A percentile compares a stretch with the other conserved stretches of the same genome.
phyloP scores from a whole-genome alignment of 2,888 invertebrate genomes.

The Dynastes grantii region DNA sequence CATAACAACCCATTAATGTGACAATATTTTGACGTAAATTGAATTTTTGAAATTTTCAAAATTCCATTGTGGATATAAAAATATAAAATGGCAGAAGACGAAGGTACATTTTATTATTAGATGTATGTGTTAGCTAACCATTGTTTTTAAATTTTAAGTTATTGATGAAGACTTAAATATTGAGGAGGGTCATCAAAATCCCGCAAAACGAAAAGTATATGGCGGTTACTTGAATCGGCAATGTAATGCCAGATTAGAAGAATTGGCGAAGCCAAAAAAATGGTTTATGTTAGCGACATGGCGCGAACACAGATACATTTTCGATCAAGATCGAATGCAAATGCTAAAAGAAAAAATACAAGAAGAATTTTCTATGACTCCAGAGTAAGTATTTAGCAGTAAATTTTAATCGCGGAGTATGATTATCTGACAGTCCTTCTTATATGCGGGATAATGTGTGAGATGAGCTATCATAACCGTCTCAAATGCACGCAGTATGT shows the following conservation, averaged over 20 bases:
- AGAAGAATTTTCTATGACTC: slow-evolving; percentile 68
- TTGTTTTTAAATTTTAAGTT: slow-evolving; percentile 5
- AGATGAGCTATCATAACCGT: too few species aligned
- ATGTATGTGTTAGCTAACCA: neutral
- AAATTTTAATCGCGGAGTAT: too few species aligned
- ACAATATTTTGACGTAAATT: slow-evolving; percentile 31
- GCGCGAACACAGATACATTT: slow-evolving; percentile 72
- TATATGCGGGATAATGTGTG: too few species aligned
- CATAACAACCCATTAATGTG: neutral
- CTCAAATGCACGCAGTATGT: too few species aligned
- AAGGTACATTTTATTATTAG: slow-evolving; percentile 17
- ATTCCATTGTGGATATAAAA: slow-evolving; percentile 3
- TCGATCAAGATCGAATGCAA: slow-evolving; percentile 72
- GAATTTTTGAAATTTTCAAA: slow-evolving; percentile 6
- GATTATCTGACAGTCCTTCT: too few species aligned
- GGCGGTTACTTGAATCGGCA: slow-evolving; percentile 43
- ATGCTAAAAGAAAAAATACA: slow-evolving; percentile 74
- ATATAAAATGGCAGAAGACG: slow-evolving; percentile 45
- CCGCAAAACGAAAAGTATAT: slow-evolving; percentile 32
- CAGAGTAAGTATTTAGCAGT: slow-evolving; percentile 60
- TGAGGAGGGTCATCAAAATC: slow-evolving; percentile 31
- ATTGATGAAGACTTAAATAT: slow-evolving; percentile 16
- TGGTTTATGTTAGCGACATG: slow-evolving; percentile 73
- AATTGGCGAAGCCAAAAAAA: slow-evolving; percentile 72
- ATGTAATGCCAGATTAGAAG: slow-evolving; percentile 48